phyloP scores from a whole-genome alignment of 2,797 vertebrate genomes.

The Enteromius radiatus region DNA sequence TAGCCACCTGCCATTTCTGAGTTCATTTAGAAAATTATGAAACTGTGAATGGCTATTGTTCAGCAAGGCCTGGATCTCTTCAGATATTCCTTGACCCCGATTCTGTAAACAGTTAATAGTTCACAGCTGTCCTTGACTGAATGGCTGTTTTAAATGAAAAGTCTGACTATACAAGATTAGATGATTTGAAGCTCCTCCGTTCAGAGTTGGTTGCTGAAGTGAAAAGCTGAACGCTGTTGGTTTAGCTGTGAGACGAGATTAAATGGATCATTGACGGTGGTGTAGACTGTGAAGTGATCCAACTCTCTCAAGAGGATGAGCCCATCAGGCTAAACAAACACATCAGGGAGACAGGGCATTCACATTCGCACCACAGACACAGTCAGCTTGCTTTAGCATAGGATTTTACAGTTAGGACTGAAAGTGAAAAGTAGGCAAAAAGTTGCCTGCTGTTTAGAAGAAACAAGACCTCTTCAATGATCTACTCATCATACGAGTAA shows the following conservation, averaged over 20 bases:
- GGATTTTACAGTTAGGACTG: conserved; percentile 2
- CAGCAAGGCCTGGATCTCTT: neutral
- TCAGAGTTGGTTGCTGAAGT: conserved; percentile 66
- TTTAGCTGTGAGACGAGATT: conserved; percentile 86
- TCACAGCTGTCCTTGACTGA: neutral
- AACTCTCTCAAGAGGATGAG: conserved; percentile 79
- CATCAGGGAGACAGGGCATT: conserved; percentile 69
- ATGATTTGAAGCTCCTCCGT: conserved; percentile 1
- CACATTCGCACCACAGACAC: conserved; percentile 55
- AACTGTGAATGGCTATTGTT: neutral
- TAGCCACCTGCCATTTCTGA: neutral
- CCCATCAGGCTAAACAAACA: conserved; percentile 91
- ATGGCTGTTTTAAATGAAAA: conserved; percentile 17
- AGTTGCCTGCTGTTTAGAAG: neutral
- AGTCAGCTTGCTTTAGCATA: conserved; percentile 65
- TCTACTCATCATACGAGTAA: too few relatives aligned
- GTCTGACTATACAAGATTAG: neutral
- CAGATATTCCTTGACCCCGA: neutral
- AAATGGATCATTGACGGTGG: conserved; percentile 94
- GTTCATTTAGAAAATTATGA: neutral
- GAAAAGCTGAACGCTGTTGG: conserved; percentile 72
- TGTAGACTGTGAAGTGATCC: conserved; percentile 85
- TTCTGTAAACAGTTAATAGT: conserved; percentile 23
- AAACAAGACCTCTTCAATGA: neutral
- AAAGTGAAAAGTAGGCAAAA: neutral